phyloP scores from a whole-genome alignment of 1,140 invertebrate species.

The Argopecten irradians region DNA sequence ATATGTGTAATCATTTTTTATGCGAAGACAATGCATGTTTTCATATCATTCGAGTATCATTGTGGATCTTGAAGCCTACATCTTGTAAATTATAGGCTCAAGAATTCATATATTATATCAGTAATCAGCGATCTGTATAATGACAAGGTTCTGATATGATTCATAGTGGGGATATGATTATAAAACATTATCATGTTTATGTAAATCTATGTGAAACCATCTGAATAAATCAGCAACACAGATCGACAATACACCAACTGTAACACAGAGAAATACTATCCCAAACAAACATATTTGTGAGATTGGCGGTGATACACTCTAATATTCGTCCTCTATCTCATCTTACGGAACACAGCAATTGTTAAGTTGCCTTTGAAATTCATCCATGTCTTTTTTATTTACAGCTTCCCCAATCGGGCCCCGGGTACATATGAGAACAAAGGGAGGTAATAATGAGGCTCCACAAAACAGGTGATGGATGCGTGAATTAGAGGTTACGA shows the following conservation, averaged over 20 bases:
- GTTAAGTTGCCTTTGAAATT: neutral
- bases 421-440: neutral
- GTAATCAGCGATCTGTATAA: too few relatives aligned
- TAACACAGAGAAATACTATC: neutral
- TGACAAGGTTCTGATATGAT: too few relatives aligned
- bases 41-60: too few relatives aligned
- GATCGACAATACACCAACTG: neutral
- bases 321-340: neutral
- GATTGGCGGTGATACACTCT: neutral
- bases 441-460: neutral
- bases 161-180: neutral
- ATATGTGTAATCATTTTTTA: too few relatives aligned
- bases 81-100: too few relatives aligned
- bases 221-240: neutral
- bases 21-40: too few relatives aligned
- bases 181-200: neutral
- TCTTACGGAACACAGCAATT: neutral
- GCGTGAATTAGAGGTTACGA: constrained; percentile 15
- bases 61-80: too few relatives aligned
- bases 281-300: neutral
- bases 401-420: neutral
- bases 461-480: constrained; percentile 11
- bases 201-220: neutral
- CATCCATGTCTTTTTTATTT: neutral
- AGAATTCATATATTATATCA: too few relatives aligned